phyloP scores from a whole-genome alignment of 2,797 vertebrate genomes.

The Macropus fuliginosus region DNA sequence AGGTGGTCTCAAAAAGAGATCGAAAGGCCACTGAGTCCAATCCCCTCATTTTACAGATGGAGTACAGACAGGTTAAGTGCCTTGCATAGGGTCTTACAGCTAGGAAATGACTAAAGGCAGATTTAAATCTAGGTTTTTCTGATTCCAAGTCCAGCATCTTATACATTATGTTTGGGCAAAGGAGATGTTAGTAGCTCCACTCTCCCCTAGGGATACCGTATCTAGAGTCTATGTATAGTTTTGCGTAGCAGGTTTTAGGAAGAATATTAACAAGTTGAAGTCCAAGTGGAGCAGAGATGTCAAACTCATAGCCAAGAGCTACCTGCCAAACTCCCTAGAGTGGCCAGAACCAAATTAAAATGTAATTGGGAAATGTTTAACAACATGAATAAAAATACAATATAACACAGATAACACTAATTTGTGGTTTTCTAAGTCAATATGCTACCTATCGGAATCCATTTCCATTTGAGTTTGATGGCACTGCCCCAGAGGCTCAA shows the following conservation, averaged over 20 bases:
- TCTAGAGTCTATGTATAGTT: background rate
- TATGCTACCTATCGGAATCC: background rate
- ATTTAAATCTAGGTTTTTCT: background rate
- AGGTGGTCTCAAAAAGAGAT: background rate
- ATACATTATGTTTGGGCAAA: background rate
- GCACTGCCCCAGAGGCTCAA: background rate
- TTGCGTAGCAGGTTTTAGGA: background rate
- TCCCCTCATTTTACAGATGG: background rate
- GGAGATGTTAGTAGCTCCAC: background rate
- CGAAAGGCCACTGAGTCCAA: background rate
- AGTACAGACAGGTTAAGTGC: background rate
- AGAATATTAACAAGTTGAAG: background rate
- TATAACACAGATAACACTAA: background rate
- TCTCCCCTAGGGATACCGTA: background rate
- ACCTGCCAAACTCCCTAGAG: background rate
- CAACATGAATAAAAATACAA: background rate
- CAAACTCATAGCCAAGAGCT: background rate
- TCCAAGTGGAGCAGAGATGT: background rate
- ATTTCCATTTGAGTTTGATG: background rate
- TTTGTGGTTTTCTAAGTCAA: background rate
- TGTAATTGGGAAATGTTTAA: background rate
- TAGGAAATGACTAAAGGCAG: background rate
- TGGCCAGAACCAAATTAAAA: background rate
- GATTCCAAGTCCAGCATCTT: background rate
- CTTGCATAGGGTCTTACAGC: background rate